phyloP scores from a whole-genome alignment of 2,888 invertebrate genomes.

The Parapristionchus giblindavisi region DNA sequence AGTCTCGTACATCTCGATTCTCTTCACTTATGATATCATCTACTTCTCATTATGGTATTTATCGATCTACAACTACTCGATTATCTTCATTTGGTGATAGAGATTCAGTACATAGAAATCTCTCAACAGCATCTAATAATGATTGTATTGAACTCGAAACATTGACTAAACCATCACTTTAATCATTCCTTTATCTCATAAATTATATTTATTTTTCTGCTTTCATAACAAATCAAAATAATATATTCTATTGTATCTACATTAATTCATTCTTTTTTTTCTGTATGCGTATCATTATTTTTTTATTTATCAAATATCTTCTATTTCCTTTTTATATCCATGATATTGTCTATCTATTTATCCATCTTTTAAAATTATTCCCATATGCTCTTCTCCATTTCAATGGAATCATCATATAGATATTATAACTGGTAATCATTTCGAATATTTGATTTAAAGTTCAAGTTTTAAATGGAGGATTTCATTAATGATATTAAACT shows the following conservation, averaged over 20 bases:
- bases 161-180: not conserved
- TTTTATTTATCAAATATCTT: not conserved
- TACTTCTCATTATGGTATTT: constrained; percentile 1
- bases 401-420: no score
- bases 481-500: no score
- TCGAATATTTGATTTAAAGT: no score
- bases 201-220: not conserved
- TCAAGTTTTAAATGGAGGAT: no score
- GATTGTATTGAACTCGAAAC: constrained; percentile 5
- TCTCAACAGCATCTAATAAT: constrained; percentile 8
- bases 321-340: no score
- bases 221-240: constrained; percentile 2
- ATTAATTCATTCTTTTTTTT: no score
- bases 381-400: no score
- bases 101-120: constrained; percentile 22
- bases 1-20: constrained; percentile 21
- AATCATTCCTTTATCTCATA: not conserved
- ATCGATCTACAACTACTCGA: constrained; percentile 18
- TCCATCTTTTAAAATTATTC: no score
- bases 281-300: not conserved
- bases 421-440: no score
- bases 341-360: no score
- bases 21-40: constrained; percentile 5
- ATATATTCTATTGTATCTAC: not conserved
- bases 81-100: constrained; percentile 17